phyloP scores from a whole-genome alignment of 1,140 invertebrate genomes.

The Archivesica marissinica region DNA sequence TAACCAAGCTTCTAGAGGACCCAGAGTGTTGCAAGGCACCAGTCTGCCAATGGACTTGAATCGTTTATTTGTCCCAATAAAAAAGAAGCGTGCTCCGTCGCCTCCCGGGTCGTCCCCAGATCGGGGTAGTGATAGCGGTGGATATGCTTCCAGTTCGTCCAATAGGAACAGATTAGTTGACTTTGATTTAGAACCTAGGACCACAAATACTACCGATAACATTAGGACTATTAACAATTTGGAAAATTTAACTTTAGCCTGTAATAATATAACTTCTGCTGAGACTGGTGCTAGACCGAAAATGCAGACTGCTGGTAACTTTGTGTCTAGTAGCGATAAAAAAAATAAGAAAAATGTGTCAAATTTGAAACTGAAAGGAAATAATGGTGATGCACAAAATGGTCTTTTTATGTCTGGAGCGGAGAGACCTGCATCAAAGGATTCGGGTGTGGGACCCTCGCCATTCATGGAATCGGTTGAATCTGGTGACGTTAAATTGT shows the following conservation, averaged over 20 bases:
- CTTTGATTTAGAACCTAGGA: slow-evolving; percentile 25
- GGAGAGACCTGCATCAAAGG: slow-evolving; percentile 25
- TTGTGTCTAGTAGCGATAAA: neutral
- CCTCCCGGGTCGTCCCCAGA: slow-evolving; percentile 25
- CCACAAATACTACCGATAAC: neutral
- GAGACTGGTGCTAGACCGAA: slow-evolving; percentile 40
- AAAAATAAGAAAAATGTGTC: slow-evolving; percentile 26
- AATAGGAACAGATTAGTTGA: slow-evolving; percentile 38
- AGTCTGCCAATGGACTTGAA: slow-evolving; percentile 19
- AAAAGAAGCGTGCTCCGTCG: slow-evolving; percentile 44
- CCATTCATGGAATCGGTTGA: slow-evolving; percentile 10
- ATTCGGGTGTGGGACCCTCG: slow-evolving; percentile 43
- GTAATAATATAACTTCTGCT: neutral
- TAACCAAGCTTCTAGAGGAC: neutral
- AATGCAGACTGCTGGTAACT: neutral
- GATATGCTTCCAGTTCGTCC: neutral
- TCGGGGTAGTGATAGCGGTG: slow-evolving; percentile 13
- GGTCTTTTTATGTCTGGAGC: slow-evolving; percentile 5
- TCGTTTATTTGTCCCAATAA: slow-evolving; percentile 57
- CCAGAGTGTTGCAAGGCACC: neutral
- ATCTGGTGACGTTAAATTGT: slow-evolving; percentile 68
- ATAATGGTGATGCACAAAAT: slow-evolving; percentile 11
- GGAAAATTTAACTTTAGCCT: slow-evolving; percentile 28
- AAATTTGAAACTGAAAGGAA: slow-evolving; percentile 28
- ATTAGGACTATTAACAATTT: neutral